These are phyloP conservation scores for Chamaea fasciata DNA, from an alignment of 2,113 vertebrate genomes.

Conservation along the genomic window DNA sequence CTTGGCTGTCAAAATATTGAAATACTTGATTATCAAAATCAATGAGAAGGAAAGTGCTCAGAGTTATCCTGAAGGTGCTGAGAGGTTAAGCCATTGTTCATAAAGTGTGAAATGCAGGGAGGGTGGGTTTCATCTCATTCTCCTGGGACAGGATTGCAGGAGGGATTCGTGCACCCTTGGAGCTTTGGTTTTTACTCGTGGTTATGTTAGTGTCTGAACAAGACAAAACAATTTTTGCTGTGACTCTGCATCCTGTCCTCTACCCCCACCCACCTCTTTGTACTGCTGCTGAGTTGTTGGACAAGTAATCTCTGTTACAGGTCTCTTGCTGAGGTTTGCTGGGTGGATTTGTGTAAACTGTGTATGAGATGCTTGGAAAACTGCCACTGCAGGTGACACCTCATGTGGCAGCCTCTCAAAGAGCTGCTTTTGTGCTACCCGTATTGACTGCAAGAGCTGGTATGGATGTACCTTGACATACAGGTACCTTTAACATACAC, in stretches of 20 bases:
- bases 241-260: not conserved
- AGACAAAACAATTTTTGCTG: not conserved
- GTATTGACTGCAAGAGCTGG: not conserved
- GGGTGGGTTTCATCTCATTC: not conserved
- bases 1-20: not conserved
- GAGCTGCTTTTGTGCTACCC: rapidly evolving
- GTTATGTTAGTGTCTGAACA: not conserved
- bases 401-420: rapidly evolving
- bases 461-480: not conserved
- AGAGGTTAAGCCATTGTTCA: not conserved
- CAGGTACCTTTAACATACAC: not conserved
- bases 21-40: not conserved
- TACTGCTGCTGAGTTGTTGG: not conserved
- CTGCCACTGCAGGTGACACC: not conserved
- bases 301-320: not conserved
- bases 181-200: not conserved
- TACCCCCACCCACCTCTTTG: not conserved
- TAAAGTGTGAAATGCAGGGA: not conserved
- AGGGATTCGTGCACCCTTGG: not conserved
- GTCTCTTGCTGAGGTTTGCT: not conserved
- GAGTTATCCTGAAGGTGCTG: not conserved
- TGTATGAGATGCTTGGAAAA: not conserved
- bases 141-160: not conserved
- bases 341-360: not conserved
- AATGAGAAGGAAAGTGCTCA: not conserved